Conservation (phyloP, 2,113 vertebrate species). For the Colaptes auratus region DNA sequence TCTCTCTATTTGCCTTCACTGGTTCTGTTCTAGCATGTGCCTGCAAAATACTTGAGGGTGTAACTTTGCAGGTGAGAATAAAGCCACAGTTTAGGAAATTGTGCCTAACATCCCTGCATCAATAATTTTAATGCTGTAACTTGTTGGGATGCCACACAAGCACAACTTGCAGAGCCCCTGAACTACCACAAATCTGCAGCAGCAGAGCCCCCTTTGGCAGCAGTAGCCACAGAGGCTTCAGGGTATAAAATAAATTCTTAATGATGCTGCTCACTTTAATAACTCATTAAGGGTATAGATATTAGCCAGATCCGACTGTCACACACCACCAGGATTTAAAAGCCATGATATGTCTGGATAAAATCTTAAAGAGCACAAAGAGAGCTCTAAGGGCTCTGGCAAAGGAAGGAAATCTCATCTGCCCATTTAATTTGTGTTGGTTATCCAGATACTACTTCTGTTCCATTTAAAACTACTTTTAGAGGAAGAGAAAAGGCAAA, state of each 20-base stretch:
- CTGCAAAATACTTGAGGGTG: neutral
- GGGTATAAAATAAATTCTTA: neutral
- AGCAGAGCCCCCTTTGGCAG: neutral
- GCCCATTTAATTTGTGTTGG: neutral
- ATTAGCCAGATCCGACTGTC: neutral
- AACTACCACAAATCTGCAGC: accelerated
- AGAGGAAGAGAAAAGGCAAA: neutral
- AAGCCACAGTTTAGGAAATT: neutral
- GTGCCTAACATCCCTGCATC: neutral
- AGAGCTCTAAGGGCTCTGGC: neutral
- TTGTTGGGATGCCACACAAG: neutral
- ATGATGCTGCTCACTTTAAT: neutral
- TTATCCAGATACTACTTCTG: neutral
- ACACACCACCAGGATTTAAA: neutral
- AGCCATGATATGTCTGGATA: neutral
- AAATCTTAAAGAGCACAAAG: neutral
- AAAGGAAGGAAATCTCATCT: neutral
- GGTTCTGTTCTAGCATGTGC: neutral
- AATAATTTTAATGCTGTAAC: neutral
- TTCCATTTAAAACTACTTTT: neutral
- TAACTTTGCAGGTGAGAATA: neutral
- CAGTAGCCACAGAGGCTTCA: neutral
- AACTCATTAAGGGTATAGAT: neutral
- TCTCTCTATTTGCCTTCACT: neutral
- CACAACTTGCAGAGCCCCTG: neutral